Base-by-base conservation (phyloP, 2,888 invertebrate species). In the Candidula unifasciata region DNA sequence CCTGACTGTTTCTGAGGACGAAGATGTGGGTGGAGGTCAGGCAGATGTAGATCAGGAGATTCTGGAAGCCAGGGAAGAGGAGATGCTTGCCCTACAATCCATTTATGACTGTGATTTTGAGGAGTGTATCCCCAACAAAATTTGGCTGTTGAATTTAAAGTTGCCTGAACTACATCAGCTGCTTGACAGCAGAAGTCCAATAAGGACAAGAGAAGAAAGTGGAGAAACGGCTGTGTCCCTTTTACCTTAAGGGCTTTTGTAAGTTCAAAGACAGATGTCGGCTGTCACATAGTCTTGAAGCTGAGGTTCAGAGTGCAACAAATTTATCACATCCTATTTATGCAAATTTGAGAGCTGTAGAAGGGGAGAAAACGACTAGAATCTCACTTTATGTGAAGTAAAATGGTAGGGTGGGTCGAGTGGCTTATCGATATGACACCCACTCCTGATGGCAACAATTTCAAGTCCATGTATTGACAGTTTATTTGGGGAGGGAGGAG, bases 101-200 rank as follows among this genome's bases (percentile, higher is more conserved):
- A 93, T 93, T 8, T 93, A 91, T 86, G 92, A 90, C 76, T 89
- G 89, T 10, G 87, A 83, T 13, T 92, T 92, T 86, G 85, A 84
- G 52, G 92, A 92, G 85, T 89, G 89, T 76, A 89, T 92, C 37
- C 86, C 89, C 24, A 90, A 90, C 71, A 88, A 86, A 81, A 89
- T 91, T 0, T 93, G 93, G 93, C 79, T 89, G 37, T 57, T 93
- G 10, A 87, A 87, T 66, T 81, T 92, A 27, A 87, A 90, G 54
- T 73, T 92, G 10, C 88, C 89, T 64, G 84, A 86, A 27, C 83
- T 92, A 76, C 81, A 82, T 37, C 87, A 90, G 73, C 76, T 89
- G 1, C 84, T 90, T 6, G 84, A 85, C 18, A 60, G 60, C 30
- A 83, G 85, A 82, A 71, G 44, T n/a, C 76, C 33, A 57, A 35